Evolutionary conservation across 1,140 invertebrate species (phyloP), one percentile per base, ranked within the genome.

Genomic region (Stenopsyche tienmushanensis): DNA sequence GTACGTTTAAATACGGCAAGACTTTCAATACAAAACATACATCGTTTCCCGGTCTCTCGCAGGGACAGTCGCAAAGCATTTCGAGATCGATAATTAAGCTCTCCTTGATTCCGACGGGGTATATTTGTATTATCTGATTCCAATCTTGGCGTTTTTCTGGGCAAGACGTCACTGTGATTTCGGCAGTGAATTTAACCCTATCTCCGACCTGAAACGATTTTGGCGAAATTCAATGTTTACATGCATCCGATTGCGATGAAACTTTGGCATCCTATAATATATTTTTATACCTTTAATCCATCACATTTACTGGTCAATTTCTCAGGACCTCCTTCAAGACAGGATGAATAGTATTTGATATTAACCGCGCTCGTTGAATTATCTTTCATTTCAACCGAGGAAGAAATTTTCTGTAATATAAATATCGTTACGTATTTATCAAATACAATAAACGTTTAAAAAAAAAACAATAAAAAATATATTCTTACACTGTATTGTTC

Each of bases 21-120:
- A n/a, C n/a, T n/a, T n/a, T n/a, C n/a, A n/a, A n/a, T n/a, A n/a
- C n/a, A n/a, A n/a, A n/a, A n/a, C n/a, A n/a, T n/a, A 85, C 83
- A 50, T 72, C 72, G 65, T 86, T 82, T 50, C 83, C 83, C 0
- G 78, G 76, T 64, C 83, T 81, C 74, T 94, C 92, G 77, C 95
- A 98, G 20, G 88, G 87, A 72, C 95, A 98, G 68, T 93, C 88
- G 73, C 95, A 98, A 1, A 94, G 78, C 84, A 97, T 91, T 73
- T 95, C 88, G 62, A 98, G 75, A 71, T 95, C 88, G 1, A 98
- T 85, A 3, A 84, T 83, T 3, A 98, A 80, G 72, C 85, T 88
- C 77, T 98, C 96, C 64, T 92, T 90, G 42, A 97, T 87, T 67
- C 94, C 95, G 20, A 96, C 92, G 0, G 95, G 95, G 79, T 95